Evolutionary conservation across 2,888 invertebrate species (phyloP).

Genomic region (Athalia circularis): DNA sequence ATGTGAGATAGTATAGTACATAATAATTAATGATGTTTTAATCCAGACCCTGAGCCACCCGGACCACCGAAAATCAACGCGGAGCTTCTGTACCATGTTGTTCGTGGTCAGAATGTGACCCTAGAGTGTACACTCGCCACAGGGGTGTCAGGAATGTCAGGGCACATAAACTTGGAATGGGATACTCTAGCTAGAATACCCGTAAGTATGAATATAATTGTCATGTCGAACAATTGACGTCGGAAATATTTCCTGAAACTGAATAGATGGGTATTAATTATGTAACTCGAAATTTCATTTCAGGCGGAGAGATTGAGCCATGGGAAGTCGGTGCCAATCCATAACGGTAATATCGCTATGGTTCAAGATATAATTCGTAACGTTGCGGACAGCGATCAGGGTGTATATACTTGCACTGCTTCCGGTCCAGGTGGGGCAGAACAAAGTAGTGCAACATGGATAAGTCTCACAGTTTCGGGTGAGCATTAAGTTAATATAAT

Average conservation of each 20-base stretch:
- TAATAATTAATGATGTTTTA: conserved; percentile 25
- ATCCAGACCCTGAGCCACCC: background rate
- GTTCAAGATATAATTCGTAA: conserved; percentile 58
- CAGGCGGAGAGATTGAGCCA: conserved; percentile 55
- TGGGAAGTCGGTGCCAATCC: conserved; percentile 28
- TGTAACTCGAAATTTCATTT: conserved; percentile 34
- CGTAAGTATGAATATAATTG: background rate
- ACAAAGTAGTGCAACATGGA: conserved; percentile 45
- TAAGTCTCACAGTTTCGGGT: conserved; percentile 60
- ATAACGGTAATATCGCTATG: background rate
- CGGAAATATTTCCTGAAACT: background rate
- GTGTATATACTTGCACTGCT: conserved; percentile 61
- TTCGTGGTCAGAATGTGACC: conserved; percentile 61
- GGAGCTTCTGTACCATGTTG: conserved; percentile 58
- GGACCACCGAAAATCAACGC: conserved; percentile 49
- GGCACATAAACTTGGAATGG: conserved; percentile 60
- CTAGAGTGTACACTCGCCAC: conserved; percentile 60
- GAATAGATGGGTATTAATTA: background rate
- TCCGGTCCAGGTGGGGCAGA: conserved; percentile 2
- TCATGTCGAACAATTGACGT: background rate
- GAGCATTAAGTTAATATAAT: conserved; percentile 28
- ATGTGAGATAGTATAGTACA: background rate
- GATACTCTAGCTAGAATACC: conserved; percentile 52
- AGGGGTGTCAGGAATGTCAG: conserved; percentile 48
- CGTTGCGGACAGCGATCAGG: conserved; percentile 61